Base-by-base conservation (phyloP, 2,888 invertebrate species). In the Drosophila colorata region DNA sequence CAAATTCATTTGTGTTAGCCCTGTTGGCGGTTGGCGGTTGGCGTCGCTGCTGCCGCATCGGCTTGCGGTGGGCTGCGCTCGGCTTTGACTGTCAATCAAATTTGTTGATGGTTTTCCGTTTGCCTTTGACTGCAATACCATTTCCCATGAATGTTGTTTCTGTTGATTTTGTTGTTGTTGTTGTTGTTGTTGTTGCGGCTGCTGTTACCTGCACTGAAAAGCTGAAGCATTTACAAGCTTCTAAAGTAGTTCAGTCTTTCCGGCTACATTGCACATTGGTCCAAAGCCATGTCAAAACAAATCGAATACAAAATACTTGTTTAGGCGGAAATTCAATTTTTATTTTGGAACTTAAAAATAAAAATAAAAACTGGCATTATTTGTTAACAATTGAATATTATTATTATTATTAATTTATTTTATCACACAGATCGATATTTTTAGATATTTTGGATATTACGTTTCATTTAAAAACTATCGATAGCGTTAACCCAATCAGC, bases 61-160 rank as follows among this genome's bases (percentile, higher is more conserved):
- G 37, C 35, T 44, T 76, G 75, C 64, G 78, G 63, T 74, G 69
- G 75, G 64, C 56, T 68, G 58, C 60, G 52, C 75, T 55, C 48
- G 60, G 55, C 74, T 67, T 71, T 79, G 71, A 38, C 63, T 77
- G 77, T 76, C 80, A 78, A 78, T 79, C 77, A 78, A 77, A 75
- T 67, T 74, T 60, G 74, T 74, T 78, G 77, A 70, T 77, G 66
- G 60, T 70, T 75, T 77, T 74, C 74, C 74, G 75, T 60, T 65
- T 78, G 57, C 69, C 78, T 74, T 61, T 74, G 78, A 74, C 63
- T 75, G 78, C 74, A 57, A 57, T 69, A 60, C 74, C 64, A 74
- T 74, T 63, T 46, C 40, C 71, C 55, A 69, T 51, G 65, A 33
- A 40, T 59, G 58, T 38, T 55, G 20, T 7, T 16, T 14, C 11